Conservation (phyloP, 2,113 vertebrate species). For the Gymnorhina tibicen region DNA sequence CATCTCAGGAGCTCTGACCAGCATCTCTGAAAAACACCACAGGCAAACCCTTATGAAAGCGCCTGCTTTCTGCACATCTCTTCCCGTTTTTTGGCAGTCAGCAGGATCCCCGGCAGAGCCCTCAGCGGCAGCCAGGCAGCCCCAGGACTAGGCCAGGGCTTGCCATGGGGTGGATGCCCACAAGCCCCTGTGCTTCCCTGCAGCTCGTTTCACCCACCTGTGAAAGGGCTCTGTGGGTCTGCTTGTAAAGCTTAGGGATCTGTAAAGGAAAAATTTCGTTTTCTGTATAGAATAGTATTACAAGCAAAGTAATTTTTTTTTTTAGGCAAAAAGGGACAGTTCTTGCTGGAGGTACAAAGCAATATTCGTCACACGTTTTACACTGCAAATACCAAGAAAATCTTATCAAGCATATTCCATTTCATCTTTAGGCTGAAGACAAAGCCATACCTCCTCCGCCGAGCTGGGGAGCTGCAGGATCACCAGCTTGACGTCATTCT, state of each 20-base stretch:
- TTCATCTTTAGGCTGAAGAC: neutral
- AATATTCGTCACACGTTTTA: neutral
- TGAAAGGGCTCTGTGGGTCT: neutral
- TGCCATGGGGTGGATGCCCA: rapidly evolving
- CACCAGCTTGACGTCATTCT: neutral
- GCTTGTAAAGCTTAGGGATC: neutral
- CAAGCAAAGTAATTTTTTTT: neutral
- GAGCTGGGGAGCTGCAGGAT: neutral
- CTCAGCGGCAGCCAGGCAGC: neutral
- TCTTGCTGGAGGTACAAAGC: neutral
- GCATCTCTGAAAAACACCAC: neutral
- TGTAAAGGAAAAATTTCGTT: neutral
- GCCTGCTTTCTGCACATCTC: neutral
- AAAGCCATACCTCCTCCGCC: neutral
- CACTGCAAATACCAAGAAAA: neutral
- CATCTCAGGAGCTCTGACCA: neutral
- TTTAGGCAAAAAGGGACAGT: neutral
- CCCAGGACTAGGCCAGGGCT: neutral
- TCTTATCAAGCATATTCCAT: neutral
- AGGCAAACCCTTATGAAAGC: neutral
- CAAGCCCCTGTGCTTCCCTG: neutral
- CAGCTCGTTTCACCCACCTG: neutral
- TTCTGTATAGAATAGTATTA: neutral
- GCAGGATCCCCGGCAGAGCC: neutral
- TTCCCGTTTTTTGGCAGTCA: neutral